Evolutionary conservation across 2,113 vertebrate genomes (phyloP), one percentile per base, ranked within the genome.

Genomic region (Taurulus bubalis): DNA sequence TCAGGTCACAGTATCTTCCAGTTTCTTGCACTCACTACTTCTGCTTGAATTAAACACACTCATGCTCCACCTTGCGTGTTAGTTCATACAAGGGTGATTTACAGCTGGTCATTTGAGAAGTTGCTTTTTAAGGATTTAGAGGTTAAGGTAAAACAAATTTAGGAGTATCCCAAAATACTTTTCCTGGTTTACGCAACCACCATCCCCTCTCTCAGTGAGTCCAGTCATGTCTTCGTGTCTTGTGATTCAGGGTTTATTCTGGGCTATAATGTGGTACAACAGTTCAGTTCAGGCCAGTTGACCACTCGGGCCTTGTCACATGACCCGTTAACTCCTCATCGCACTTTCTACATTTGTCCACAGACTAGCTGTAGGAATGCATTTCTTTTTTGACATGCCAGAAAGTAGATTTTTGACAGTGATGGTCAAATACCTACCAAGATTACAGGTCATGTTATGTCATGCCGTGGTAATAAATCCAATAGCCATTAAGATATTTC

Each of bases 131-230:
- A 51, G 75, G 84, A 82, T 71, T 38, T 66, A 55, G n/a, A 24
- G 45, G 73, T 40, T 30, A 70, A 1, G 18, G 65, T 38, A 76
- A 77, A 28, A n/a, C 62, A 56, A 74, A 71, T 73, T 28, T 69
- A 30, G 42, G 72, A 74, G 53, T 14, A 67, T 78, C 64, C 83
- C 10, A 88, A 90, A 88, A 89, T 82, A 85, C 84, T 73, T 89
- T 49, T 30, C 63, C 49, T 84, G 6, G 20, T 84, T 81, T 85
- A 53, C 72, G 47, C 42, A 75, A 79, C 49, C 47, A 10, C 58
- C 1, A 1, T 15, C 47, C 34, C 24, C 51, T 79, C 64, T 71
- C 69, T 63, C 42, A 6, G 28, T 38, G 63, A 16, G 24, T 58
- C 47, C 42, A 63, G 30, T 83, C 18, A 1, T 47, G 34, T 24